These are phyloP conservation scores for Ichneumon xanthorius DNA, from an alignment of 2,888 invertebrate species.

Conservation along the genomic window DNA sequence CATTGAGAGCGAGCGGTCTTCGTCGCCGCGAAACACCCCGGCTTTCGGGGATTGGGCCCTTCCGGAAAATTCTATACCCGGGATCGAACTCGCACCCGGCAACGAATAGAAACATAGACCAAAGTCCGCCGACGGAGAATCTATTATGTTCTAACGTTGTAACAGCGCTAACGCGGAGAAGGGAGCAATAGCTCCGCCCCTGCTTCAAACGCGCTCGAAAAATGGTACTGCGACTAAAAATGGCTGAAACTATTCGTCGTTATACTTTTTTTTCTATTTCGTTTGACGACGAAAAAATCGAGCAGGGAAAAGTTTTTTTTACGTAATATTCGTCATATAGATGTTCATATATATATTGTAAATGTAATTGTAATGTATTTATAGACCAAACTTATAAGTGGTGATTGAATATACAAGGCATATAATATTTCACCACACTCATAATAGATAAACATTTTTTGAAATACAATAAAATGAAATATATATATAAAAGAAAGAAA, in stretches of 20 bases:
- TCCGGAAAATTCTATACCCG: constrained; percentile 45
- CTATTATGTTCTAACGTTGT: constrained; percentile 19
- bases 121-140: neutral
- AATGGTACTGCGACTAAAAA: constrained; percentile 12
- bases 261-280: neutral
- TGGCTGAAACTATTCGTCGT: neutral
- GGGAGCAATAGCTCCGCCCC: constrained; percentile 48
- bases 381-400: too few species aligned
- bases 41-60: constrained; percentile 47
- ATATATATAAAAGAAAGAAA: too few species aligned
- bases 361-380: too few species aligned
- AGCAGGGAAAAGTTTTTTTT: neutral
- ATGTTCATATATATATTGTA: too few species aligned
- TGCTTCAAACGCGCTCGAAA: neutral
- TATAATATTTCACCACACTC: too few species aligned
- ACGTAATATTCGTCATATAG: too few species aligned
- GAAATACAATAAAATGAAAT: too few species aligned
- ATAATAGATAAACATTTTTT: too few species aligned
- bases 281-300: neutral
- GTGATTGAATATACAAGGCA: too few species aligned
- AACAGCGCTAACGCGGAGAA: neutral
- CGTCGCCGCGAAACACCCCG: constrained; percentile 31
- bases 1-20: constrained; percentile 39
- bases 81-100: neutral
- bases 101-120: constrained; percentile 32